Base-by-base conservation (phyloP, 2,113 vertebrate species). In the Chaetura pelagica region DNA sequence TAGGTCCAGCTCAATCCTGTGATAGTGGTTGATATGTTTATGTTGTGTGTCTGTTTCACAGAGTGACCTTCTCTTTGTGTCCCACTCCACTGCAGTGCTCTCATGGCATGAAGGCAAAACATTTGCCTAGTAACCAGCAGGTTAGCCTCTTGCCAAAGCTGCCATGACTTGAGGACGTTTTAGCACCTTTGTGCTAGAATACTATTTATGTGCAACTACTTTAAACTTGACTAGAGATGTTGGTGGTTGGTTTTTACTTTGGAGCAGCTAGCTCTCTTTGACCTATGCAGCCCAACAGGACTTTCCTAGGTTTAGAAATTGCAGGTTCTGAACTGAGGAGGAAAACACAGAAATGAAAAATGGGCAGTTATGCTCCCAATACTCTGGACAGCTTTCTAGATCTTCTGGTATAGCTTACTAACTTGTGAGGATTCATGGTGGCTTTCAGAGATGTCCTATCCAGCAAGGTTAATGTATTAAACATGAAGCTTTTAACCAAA, bases 121-220 rank as follows among this genome's bases (percentile, higher is more conserved):
- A 0, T 12, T 46, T 58, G 38, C 15, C 2, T 10, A 24, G 3
- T 3, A 29, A 6, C 40, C 42, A 59, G 21, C 26, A 62, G 32
- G 27, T 10, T 21, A 57, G 52, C 35, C 20, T 3, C 0, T 0
- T 61, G 51, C 51, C 35, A 24, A 66, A 26, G 38, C 55, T 72
- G 21, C 1, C 0, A 0, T 18, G 55, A 15, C 34, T 23, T 26
- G 55, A 54, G n/a, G 62, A 3, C 49, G 10, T 29, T 27, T 44
- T 26, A 57, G 54, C 18, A 46, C 23, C 44, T 68, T 58, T 48
- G 12, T 69, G 27, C 22, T n/a, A 7, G 15, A 66, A 40, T 23
- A 14, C 15, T 69, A 4, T 40, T 78, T 35, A 34, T 9, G 15
- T 17, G 5, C 8, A 54, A 12, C 32, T 16, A 22, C 79, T 88